These are phyloP conservation scores for Penaeus indicus DNA, from an alignment of 1,140 invertebrate genomes.

Conservation along the genomic window DNA sequence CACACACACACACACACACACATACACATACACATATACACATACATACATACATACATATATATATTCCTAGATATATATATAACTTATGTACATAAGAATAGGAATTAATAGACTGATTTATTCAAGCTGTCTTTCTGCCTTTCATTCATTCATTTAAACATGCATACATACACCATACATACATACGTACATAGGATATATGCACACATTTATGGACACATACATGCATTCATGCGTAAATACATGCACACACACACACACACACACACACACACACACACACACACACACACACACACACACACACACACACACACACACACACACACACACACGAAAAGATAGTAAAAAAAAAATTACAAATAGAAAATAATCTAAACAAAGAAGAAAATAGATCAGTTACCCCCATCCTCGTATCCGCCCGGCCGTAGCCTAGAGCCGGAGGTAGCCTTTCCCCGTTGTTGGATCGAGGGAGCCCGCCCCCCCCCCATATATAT, in stretches of 20 bases:
- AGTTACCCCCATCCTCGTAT: neutral
- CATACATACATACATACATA: too few relatives aligned
- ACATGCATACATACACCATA: slow-evolving; percentile 20
- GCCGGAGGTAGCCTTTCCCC: neutral
- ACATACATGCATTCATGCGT: neutral
- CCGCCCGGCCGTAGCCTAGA: neutral
- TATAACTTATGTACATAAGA: too few relatives aligned
- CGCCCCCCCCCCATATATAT: too few relatives aligned
- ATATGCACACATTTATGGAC: neutral
- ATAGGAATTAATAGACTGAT: neutral
- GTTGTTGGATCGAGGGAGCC: neutral
- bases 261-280: slow-evolving; percentile 5
- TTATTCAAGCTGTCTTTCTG: neutral
- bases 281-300: slow-evolving; percentile 32
- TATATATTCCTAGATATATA: too few relatives aligned
- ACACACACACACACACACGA: neutral
- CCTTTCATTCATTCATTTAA: neutral
- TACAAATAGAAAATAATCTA: neutral
- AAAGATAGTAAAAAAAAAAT: neutral
- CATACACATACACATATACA: too few relatives aligned
- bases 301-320: slow-evolving; percentile 29
- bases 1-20: too few relatives aligned
- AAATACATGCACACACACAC: neutral
- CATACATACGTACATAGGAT: slow-evolving; percentile 25
- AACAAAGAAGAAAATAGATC: neutral